A percentile compares a stretch with the other conserved stretches of the same genome.
phyloP scores from a whole-genome alignment of 1,140 invertebrate genomes.

The Lordiphosa clarofinis region DNA sequence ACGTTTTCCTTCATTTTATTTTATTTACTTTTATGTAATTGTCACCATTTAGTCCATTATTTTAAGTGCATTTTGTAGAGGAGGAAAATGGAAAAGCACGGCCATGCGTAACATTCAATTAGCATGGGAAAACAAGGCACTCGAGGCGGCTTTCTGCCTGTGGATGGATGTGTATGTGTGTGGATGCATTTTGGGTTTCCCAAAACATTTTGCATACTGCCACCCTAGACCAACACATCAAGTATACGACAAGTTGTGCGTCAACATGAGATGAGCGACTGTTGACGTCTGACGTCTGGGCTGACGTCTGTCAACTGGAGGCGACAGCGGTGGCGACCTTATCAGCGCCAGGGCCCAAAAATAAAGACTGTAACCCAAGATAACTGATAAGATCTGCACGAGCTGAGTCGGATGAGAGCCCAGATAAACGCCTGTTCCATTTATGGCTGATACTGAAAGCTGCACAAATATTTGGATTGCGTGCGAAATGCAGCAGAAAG shows the following conservation, averaged over 20 bases:
- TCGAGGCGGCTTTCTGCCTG: background rate
- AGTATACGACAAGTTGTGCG: conserved; percentile 24
- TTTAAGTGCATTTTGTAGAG: conserved; percentile 3
- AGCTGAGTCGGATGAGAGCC: conserved; percentile 4
- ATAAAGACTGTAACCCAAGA: background rate
- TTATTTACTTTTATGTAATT: background rate
- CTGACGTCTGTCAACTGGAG: conserved; percentile 51
- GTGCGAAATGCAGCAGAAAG: conserved; percentile 28
- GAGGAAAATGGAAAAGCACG: conserved; percentile 11
- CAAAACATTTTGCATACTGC: too few species aligned
- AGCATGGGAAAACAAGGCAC: conserved; percentile 15
- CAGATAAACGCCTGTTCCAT: conserved; percentile 8
- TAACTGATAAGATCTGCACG: conserved; percentile 2
- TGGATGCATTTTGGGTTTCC: conserved; percentile 1
- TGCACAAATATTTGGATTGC: conserved; percentile 58
- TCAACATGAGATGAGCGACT: conserved; percentile 10
- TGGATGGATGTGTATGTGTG: background rate
- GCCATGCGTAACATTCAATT: conserved; percentile 23
- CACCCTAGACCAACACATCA: conserved; percentile 9
- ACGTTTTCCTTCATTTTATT: background rate
- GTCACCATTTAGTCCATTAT: conserved; percentile 16
- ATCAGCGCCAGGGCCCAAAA: conserved; percentile 51
- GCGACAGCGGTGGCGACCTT: conserved; percentile 45
- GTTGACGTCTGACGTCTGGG: conserved; percentile 2
- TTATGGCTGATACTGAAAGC: conserved; percentile 43